phyloP scores from a whole-genome alignment of 2,113 vertebrate species.

The Haplochromis vanheusdeni region DNA sequence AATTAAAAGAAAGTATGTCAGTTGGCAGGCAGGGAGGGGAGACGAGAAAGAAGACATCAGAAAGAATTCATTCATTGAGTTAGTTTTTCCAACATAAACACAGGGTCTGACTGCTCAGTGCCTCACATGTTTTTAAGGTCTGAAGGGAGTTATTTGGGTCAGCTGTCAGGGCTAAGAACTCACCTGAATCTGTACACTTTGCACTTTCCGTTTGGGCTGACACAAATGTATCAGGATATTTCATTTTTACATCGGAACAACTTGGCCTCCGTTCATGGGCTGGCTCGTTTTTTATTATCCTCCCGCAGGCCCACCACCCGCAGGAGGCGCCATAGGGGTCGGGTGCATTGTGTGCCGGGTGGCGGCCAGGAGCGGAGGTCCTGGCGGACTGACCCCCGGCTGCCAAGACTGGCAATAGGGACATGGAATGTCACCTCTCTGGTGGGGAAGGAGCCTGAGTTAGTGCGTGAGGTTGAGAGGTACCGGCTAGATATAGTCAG shows the following conservation, averaged over 20 bases:
- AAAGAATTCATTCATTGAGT: conserved; percentile 61
- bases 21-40: conserved; percentile 42
- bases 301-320: too few species aligned
- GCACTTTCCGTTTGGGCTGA: background rate
- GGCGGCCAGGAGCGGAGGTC: too few species aligned
- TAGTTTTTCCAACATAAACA: conserved; percentile 19
- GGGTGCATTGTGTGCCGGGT: too few species aligned
- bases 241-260: background rate
- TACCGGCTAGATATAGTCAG: too few species aligned
- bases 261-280: background rate
- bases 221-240: background rate
- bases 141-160: conserved; percentile 23
- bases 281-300: background rate
- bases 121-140: background rate
- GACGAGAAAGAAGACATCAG: conserved; percentile 51
- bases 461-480: too few species aligned
- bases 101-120: background rate
- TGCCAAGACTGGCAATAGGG: too few species aligned
- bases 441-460: too few species aligned
- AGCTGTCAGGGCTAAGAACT: background rate
- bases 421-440: too few species aligned
- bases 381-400: too few species aligned
- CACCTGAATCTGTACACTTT: background rate
- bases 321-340: too few species aligned
- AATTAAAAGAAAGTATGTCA: conserved; percentile 69